A percentile compares a stretch with the other conserved stretches of the same genome.
Evolutionary conservation across 2,888 invertebrate species (phyloP).

Genomic region (Hylaea fasciaria): DNA sequence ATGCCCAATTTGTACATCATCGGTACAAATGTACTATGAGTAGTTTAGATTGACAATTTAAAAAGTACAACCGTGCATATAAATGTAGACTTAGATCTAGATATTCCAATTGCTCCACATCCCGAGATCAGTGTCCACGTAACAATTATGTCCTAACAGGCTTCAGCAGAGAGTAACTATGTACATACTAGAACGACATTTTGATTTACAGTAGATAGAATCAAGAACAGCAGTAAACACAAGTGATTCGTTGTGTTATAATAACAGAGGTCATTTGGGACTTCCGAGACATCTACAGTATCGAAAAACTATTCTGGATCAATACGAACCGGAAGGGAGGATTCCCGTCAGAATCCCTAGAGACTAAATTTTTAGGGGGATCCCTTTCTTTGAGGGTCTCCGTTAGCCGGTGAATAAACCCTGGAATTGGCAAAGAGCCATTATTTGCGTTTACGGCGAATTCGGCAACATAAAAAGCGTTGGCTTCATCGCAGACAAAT

Average conservation of each 20-base stretch:
- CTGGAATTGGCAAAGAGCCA: constrained; percentile 35
- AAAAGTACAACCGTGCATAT: no score
- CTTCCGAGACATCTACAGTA: constrained; percentile 5
- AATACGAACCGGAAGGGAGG: constrained; percentile 12
- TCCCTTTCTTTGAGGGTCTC: constrained; percentile 5
- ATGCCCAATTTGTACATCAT: no score
- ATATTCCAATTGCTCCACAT: no score
- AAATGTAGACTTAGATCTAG: no score
- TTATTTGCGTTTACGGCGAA: constrained; percentile 32
- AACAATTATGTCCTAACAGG: no score
- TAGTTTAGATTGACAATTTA: no score
- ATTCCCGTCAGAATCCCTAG: constrained; percentile 14
- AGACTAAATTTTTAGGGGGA: constrained; percentile 20
- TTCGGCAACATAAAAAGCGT: constrained; percentile 33
- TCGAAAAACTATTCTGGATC: constrained; percentile 14
- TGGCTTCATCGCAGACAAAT: constrained; percentile 34
- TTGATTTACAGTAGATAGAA: neutral
- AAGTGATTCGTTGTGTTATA: neutral
- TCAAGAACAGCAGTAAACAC: neutral
- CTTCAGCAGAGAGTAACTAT: no score
- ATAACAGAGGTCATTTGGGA: constrained; percentile 10
- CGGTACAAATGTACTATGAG: no score
- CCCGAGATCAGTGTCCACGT: no score
- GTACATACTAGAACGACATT: no score
- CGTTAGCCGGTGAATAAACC: constrained; percentile 23